These are phyloP conservation scores for Carollia perspicillata DNA, from an alignment of 2,113 vertebrate genomes.

Conservation along the genomic window DNA sequence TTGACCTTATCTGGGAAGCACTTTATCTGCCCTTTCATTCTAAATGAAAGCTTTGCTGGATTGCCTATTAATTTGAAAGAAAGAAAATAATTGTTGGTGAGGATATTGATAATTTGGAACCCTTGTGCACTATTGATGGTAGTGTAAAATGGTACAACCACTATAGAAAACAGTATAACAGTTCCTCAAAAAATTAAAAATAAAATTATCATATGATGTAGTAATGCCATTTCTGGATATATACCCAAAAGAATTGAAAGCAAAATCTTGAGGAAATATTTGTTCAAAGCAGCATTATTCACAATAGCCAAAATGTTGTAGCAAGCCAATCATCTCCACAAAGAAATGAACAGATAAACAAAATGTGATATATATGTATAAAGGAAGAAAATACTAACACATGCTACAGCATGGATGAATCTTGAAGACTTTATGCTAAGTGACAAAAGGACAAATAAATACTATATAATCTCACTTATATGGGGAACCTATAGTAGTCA, in stretches of 20 bases:
- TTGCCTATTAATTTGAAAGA: not conserved
- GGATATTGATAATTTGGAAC: not conserved
- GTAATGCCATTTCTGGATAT: not conserved
- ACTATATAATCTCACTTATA: not conserved
- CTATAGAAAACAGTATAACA: not conserved
- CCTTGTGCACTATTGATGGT: not conserved
- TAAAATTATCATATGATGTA: not conserved
- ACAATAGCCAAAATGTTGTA: not conserved
- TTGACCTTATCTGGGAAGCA: no score
- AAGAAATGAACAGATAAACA: not conserved
- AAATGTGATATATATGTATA: not conserved
- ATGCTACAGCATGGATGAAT: not conserved
- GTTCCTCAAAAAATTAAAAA: not conserved
- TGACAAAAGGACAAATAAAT: slow-evolving; percentile 14
- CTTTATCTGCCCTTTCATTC: no score
- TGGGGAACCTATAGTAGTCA: not conserved
- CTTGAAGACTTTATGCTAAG: not conserved
- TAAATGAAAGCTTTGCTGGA: no score
- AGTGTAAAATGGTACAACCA: not conserved
- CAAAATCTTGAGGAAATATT: not conserved
- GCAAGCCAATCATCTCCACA: not conserved
- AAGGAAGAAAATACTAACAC: slow-evolving; percentile 35
- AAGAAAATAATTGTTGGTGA: not conserved
- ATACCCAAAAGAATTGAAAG: not conserved
- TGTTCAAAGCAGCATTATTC: not conserved